Evolutionary conservation across 1,140 invertebrate species (phyloP).

Genomic region (Drosophila pallidifrons): DNA sequence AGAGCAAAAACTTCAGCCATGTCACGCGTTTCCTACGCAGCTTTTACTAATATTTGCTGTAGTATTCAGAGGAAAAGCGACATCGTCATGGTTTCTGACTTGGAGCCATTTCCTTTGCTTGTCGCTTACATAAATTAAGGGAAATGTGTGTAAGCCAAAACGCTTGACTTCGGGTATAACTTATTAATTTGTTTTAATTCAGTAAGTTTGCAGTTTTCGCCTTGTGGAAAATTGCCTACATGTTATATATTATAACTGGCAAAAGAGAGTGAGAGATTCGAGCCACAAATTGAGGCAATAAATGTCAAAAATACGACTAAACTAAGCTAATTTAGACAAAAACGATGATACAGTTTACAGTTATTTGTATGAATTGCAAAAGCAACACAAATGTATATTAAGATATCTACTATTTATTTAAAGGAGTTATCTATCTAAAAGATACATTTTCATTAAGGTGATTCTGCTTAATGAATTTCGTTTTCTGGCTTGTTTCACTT

Average conservation of each 20-base stretch:
- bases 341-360: not conserved
- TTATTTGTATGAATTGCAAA: not conserved
- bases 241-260: not conserved
- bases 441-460: not conserved
- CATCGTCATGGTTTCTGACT: conserved; percentile 44
- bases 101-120: conserved; percentile 36
- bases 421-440: not conserved
- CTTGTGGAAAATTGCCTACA: conserved; percentile 66
- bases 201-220: conserved; percentile 55
- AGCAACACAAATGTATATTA: not conserved
- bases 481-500: not conserved
- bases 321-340: conserved; percentile 14
- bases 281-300: conserved; percentile 25
- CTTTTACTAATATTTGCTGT: not conserved
- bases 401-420: too few species aligned
- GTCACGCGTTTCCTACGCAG: conserved; percentile 35
- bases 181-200: conserved; percentile 81
- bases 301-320: conserved; percentile 8
- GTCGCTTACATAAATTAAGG: conserved; percentile 56
- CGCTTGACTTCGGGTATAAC: conserved; percentile 47
- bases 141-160: conserved; percentile 54
- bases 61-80: conserved; percentile 31
- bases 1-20: conserved; percentile 32
- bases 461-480: not conserved
- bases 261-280: not conserved